Evolutionary conservation across 2,888 invertebrate species (phyloP).

Genomic region (Orchesellides sinensis): DNA sequence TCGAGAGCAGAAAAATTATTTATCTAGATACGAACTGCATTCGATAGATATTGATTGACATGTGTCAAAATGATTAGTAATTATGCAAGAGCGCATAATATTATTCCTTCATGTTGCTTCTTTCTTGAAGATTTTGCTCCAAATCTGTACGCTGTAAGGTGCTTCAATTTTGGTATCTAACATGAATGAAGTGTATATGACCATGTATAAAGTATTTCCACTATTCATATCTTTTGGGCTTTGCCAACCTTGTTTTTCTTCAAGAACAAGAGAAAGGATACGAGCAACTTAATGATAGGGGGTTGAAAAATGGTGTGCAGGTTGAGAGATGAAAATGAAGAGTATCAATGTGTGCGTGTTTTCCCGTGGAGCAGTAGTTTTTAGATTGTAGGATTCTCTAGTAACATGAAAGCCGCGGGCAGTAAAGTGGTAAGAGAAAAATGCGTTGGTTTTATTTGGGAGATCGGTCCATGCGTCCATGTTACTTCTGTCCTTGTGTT

Average conservation of each 20-base stretch:
- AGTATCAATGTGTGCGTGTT: not conserved
- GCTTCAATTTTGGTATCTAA: too few relatives aligned
- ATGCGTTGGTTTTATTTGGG: too few relatives aligned
- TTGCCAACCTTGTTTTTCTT: too few relatives aligned
- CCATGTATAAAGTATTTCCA: too few relatives aligned
- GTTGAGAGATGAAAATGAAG: not conserved
- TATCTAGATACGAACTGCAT: not conserved
- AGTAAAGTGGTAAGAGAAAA: conserved; percentile 17
- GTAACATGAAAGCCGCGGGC: conserved; percentile 50
- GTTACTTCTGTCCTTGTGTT: too few relatives aligned
- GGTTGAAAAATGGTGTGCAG: not conserved
- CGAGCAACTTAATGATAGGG: conserved; percentile 35
- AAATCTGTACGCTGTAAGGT: too few relatives aligned
- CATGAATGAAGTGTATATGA: too few relatives aligned
- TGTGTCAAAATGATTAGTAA: conserved; percentile 66
- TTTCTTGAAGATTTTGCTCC: conserved; percentile 34
- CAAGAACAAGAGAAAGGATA: conserved; percentile 3
- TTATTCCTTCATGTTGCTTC: conserved; percentile 28
- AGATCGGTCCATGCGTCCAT: too few relatives aligned
- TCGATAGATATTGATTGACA: conserved; percentile 60
- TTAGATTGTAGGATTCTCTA: not conserved
- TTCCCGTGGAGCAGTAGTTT: not conserved
- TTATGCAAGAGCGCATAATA: conserved; percentile 46
- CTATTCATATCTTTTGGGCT: too few relatives aligned
- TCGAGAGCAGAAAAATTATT: not conserved